A percentile compares a stretch with the other conserved stretches of the same genome.
These are phyloP conservation scores for Homarus gammarus DNA, from an alignment of 2,888 invertebrate species.

Conservation along the genomic window DNA sequence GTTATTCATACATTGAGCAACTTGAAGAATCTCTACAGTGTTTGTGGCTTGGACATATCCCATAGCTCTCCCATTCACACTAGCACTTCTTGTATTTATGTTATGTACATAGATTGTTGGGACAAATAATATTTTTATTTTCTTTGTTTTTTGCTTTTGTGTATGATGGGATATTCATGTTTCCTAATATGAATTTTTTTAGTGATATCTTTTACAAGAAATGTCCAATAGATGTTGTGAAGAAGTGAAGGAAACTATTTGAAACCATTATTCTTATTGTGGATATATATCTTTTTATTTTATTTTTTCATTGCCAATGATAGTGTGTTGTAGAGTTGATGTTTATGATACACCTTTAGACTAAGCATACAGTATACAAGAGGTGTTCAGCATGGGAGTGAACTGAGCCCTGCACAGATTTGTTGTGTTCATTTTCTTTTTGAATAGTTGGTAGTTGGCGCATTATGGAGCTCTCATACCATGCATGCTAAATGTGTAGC, in stretches of 20 bases:
- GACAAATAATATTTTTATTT: constrained; percentile 67
- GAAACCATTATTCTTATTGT: constrained; percentile 59
- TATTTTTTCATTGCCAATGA: constrained; percentile 70
- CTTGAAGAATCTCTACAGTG: constrained; percentile 45
- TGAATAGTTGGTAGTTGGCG: constrained; percentile 28
- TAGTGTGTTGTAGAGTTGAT: constrained; percentile 68
- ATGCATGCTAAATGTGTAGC: constrained; percentile 46
- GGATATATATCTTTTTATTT: constrained; percentile 66
- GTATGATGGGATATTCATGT: constrained; percentile 48
- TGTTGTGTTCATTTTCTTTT: constrained; percentile 49
- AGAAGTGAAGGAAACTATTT: constrained; percentile 57
- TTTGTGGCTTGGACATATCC: constrained; percentile 39
- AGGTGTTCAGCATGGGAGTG: constrained; percentile 61
- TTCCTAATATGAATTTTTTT: constrained; percentile 46
- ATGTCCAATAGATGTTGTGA: constrained; percentile 72
- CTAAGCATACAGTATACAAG: constrained; percentile 72
- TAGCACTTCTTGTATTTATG: constrained; percentile 70
- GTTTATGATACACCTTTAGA: constrained; percentile 63
- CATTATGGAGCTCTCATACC: constrained; percentile 25
- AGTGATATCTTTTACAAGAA: constrained; percentile 66
- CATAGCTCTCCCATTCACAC: constrained; percentile 59
- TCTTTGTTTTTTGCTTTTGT: constrained; percentile 66
- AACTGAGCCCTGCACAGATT: constrained; percentile 44
- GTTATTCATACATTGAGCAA: not conserved
- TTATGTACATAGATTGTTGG: constrained; percentile 70